phyloP scores from a whole-genome alignment of 2,797 vertebrate genomes.

The Macropodus opercularis region DNA sequence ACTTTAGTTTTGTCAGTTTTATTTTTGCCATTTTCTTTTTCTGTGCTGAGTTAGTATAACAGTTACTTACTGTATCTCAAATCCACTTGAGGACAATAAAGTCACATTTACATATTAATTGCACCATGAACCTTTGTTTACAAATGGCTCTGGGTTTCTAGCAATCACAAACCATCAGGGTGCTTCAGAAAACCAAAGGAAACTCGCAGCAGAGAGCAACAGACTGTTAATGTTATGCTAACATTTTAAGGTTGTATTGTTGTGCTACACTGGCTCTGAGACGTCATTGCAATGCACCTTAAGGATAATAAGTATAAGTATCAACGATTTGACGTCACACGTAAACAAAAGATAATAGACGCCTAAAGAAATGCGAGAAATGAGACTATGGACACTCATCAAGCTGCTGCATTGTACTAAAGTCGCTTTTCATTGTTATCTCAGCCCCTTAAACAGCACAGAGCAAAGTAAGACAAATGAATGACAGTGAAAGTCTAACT shows the following conservation, averaged over 20 bases:
- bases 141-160: background rate
- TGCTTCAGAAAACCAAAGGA: background rate
- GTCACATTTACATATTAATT: conserved; percentile 27
- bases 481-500: too few species aligned
- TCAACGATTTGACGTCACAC: background rate
- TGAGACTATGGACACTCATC: too few species aligned
- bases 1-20: background rate
- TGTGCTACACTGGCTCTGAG: background rate
- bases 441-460: too few species aligned
- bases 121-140: conserved; percentile 18
- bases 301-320: too few species aligned
- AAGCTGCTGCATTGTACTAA: too few species aligned
- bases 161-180: background rate
- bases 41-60: background rate
- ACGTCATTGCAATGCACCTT: too few species aligned
- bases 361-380: too few species aligned
- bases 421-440: too few species aligned
- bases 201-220: background rate
- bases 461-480: too few species aligned
- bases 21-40: conserved; percentile 6
- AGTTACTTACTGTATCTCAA: conserved; percentile 15
- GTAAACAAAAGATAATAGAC: too few species aligned
- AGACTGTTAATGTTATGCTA: too few species aligned
- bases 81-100: conserved; percentile 16
- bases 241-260: background rate